phyloP scores from a whole-genome alignment of 2,888 invertebrate species.

The Empis livida region DNA sequence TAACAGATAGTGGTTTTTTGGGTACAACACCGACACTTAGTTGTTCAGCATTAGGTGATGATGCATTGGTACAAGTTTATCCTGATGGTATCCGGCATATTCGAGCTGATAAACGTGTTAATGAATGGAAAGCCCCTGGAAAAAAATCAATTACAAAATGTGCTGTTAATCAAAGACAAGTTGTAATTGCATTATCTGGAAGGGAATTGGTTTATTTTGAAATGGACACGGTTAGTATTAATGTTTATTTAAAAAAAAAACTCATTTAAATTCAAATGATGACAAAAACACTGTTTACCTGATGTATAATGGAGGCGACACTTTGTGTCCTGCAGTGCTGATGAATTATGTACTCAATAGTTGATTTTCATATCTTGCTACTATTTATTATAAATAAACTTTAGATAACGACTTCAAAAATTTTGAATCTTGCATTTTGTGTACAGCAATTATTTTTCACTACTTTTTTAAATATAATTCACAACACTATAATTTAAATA shows the following conservation, averaged over 20 bases:
- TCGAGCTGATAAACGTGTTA: slow-evolving; percentile 92
- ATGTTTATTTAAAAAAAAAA: neutral
- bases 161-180: slow-evolving; percentile 96
- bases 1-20: slow-evolving; percentile 97
- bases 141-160: slow-evolving; percentile 95
- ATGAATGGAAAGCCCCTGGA: slow-evolving; percentile 98
- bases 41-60: slow-evolving; percentile 94
- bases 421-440: neutral
- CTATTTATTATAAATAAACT: too few species aligned
- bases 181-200: slow-evolving; percentile 93
- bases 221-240: slow-evolving; percentile 91
- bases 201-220: slow-evolving; percentile 98
- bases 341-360: slow-evolving; percentile 12
- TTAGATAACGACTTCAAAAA: neutral
- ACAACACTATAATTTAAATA: slow-evolving; percentile 11
- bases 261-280: slow-evolving; percentile 18
- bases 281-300: slow-evolving; percentile 28
- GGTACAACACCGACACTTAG: slow-evolving; percentile 98
- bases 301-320: slow-evolving; percentile 34
- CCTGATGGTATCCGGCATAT: slow-evolving; percentile 98
- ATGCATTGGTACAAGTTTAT: slow-evolving; percentile 96
- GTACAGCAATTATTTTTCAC: neutral
- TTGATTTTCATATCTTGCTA: too few species aligned
- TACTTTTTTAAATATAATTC: too few species aligned
- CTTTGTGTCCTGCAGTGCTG: slow-evolving; percentile 38